A percentile compares a stretch with the other conserved stretches of the same genome.
Conservation (phyloP, 2,113 vertebrate genomes). For the Typhlomys cinereus region DNA sequence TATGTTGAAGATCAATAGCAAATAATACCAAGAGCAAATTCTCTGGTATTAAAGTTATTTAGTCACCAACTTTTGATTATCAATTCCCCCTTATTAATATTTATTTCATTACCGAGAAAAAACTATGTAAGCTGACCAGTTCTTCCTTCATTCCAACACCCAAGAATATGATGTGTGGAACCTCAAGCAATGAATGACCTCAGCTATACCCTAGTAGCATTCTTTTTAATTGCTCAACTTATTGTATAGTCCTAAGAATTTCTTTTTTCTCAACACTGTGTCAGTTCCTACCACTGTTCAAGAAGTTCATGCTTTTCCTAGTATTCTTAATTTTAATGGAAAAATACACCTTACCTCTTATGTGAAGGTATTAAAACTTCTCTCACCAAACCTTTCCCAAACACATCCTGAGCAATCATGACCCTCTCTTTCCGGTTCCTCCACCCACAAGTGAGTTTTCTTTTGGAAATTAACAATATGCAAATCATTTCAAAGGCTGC, state of each 20-base stretch:
- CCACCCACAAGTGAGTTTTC: neutral
- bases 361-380: constrained; percentile 1
- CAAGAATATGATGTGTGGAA: too few species aligned
- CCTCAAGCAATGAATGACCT: too few species aligned
- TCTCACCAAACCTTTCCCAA: constrained; percentile 17
- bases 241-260: neutral
- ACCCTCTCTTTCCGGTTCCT: neutral
- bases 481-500: constrained; percentile 30
- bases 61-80: constrained; percentile 22
- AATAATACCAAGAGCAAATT: constrained; percentile 47
- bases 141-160: too few species aligned
- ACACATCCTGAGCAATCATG: neutral
- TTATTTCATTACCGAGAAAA: constrained; percentile 62
- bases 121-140: too few species aligned
- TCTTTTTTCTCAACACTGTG: neutral
- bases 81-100: constrained; percentile 38
- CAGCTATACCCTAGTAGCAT: neutral
- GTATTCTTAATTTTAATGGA: neutral
- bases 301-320: neutral
- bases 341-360: neutral
- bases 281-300: neutral
- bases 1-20: constrained; percentile 32
- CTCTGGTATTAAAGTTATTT: constrained; percentile 1
- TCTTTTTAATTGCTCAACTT: neutral
- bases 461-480: constrained; percentile 9